phyloP scores from a whole-genome alignment of 64 coral and sea anemone species.

The Montipora foliosa region DNA sequence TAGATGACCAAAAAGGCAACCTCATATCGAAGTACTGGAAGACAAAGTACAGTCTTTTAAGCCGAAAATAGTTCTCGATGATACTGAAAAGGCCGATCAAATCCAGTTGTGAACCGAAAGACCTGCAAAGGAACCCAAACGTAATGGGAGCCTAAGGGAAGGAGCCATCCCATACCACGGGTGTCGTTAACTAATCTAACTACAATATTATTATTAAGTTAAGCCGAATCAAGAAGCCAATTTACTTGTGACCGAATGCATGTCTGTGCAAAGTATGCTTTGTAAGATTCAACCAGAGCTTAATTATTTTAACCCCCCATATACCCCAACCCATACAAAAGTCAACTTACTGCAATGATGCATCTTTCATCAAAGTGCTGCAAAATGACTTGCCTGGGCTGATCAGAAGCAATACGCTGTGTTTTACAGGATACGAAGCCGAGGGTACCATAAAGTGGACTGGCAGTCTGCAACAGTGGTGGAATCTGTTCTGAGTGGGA shows the following conservation, averaged over 20 bases:
- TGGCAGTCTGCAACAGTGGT: no score
- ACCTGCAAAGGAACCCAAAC: conserved; percentile 26
- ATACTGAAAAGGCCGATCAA: background rate
- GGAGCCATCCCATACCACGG: background rate
- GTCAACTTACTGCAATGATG: no score
- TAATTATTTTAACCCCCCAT: background rate
- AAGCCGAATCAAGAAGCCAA: conserved; percentile 2
- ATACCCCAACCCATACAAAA: background rate
- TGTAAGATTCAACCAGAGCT: conserved; percentile 19
- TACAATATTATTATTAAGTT: background rate
- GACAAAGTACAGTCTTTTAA: background rate
- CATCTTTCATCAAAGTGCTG: no score
- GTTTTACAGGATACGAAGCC: no score
- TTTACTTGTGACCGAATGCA: conserved; percentile 11
- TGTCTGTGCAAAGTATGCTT: conserved; percentile 27
- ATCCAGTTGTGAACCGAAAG: background rate
- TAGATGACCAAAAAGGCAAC: background rate
- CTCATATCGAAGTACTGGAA: background rate
- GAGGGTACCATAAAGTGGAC: no score
- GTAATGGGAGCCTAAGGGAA: background rate
- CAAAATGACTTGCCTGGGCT: no score
- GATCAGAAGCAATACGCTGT: no score
- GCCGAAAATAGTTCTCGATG: background rate
- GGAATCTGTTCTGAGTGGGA: no score
- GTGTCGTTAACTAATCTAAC: background rate